Conservation (phyloP, 2,888 invertebrate genomes). For the Anodontia alba region DNA sequence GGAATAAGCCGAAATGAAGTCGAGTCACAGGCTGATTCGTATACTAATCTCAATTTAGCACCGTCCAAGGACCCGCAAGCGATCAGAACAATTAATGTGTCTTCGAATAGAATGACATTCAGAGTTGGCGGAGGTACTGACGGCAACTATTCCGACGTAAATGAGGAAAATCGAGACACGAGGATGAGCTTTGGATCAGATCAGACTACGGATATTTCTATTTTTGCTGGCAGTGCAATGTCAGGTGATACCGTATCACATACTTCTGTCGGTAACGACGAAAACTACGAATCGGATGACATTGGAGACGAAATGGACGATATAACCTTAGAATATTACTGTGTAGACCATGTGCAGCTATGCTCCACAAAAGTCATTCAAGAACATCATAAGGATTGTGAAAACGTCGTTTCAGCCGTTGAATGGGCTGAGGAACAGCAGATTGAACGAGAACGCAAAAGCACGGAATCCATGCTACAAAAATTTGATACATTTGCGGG, state of each 20-base stretch:
- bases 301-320: background rate
- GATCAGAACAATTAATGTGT: background rate
- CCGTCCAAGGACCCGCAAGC: background rate
- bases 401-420: conserved; percentile 46
- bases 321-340: conserved; percentile 38
- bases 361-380: conserved; percentile 41
- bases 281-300: conserved; percentile 27
- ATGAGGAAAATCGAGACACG: background rate
- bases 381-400: conserved; percentile 38
- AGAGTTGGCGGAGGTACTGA: too few relatives aligned
- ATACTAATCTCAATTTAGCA: background rate
- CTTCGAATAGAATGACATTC: background rate
- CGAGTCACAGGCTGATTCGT: background rate
- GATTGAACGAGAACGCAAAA: conserved; percentile 43
- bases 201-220: background rate
- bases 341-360: conserved; percentile 56
- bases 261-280: background rate
- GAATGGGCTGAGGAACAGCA: conserved; percentile 61
- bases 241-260: background rate
- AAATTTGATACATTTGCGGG: conserved; percentile 56
- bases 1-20: background rate
- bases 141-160: too few relatives aligned
- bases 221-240: background rate
- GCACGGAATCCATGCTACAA: conserved; percentile 39
- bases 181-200: background rate